Evolutionary conservation across 1,140 invertebrate species (phyloP).

Genomic region (Penaeus japonicus): DNA sequence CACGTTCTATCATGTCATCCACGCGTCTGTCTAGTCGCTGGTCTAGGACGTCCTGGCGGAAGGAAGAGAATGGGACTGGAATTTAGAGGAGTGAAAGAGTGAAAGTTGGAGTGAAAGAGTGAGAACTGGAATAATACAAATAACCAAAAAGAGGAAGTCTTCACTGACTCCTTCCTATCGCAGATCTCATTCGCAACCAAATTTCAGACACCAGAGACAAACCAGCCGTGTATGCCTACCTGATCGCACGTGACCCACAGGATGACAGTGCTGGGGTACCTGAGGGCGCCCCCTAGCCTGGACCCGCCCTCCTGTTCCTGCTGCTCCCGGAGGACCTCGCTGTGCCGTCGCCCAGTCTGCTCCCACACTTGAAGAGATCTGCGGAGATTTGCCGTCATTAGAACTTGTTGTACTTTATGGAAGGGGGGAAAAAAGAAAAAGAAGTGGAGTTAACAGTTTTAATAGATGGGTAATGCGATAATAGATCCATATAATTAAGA

Average conservation of each 20-base stretch:
- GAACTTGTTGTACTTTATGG: background rate
- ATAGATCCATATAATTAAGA: too few relatives aligned
- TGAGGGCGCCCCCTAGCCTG: constrained; percentile 76
- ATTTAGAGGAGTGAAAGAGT: background rate
- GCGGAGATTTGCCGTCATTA: constrained; percentile 22
- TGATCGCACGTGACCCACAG: constrained; percentile 85
- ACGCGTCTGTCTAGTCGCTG: constrained; percentile 81
- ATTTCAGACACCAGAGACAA: background rate
- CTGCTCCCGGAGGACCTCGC: constrained; percentile 78
- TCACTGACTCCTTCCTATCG: background rate
- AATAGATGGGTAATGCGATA: too few relatives aligned
- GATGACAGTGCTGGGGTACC: constrained; percentile 75
- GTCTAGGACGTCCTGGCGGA: constrained; percentile 76
- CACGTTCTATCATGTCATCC: constrained; percentile 86
- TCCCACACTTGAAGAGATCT: constrained; percentile 80
- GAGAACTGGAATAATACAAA: constrained; percentile 12
- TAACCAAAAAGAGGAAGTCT: background rate
- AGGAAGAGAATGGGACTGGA: constrained; percentile 54
- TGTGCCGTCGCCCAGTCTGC: constrained; percentile 73
- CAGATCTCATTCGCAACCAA: background rate
- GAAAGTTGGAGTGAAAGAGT: background rate
- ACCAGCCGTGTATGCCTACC: constrained; percentile 65
- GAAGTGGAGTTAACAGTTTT: too few relatives aligned
- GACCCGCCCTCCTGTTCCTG: constrained; percentile 71
- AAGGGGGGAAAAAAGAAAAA: background rate